Evolutionary conservation across 2,888 invertebrate genomes (phyloP).

Genomic region (Diaphora mendica): DNA sequence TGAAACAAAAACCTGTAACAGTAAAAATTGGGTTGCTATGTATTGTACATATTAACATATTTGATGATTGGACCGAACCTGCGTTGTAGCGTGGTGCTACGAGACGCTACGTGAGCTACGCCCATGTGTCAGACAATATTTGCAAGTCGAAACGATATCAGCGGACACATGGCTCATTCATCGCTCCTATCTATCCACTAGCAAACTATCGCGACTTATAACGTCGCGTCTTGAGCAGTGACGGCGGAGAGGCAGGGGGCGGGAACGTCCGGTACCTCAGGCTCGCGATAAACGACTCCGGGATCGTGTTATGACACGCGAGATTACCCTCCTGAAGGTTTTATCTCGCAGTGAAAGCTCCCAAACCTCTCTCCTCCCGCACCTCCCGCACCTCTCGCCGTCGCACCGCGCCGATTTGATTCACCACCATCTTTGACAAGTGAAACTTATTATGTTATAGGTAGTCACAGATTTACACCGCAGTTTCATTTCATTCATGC

Average conservation of each 20-base stretch:
- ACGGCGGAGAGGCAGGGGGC: conserved; percentile 11
- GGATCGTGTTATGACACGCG: conserved; percentile 32
- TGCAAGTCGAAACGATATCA: background rate
- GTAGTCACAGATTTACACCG: background rate
- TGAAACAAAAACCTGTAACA: no score
- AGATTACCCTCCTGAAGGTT: conserved; percentile 34
- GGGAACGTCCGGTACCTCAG: conserved; percentile 23
- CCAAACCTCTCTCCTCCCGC: background rate
- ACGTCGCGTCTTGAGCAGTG: conserved; percentile 18
- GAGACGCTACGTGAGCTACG: conserved; percentile 3
- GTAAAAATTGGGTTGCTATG: no score
- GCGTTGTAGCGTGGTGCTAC: conserved; percentile 7
- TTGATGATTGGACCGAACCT: no score
- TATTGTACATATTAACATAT: no score
- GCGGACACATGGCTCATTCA: conserved; percentile 22
- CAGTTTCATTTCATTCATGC: background rate
- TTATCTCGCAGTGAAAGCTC: conserved; percentile 28
- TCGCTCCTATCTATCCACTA: conserved; percentile 25
- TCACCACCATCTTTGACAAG: background rate
- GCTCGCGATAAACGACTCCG: conserved; percentile 26
- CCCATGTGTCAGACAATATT: background rate
- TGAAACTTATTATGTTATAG: background rate
- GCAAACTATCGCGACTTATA: conserved; percentile 22
- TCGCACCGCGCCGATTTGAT: conserved; percentile 5
- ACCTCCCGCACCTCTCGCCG: background rate